Evolutionary conservation across 1,140 invertebrate species (phyloP), one percentile per base, ranked within the genome.

Genomic region (Parasteatoda tepidariorum): DNA sequence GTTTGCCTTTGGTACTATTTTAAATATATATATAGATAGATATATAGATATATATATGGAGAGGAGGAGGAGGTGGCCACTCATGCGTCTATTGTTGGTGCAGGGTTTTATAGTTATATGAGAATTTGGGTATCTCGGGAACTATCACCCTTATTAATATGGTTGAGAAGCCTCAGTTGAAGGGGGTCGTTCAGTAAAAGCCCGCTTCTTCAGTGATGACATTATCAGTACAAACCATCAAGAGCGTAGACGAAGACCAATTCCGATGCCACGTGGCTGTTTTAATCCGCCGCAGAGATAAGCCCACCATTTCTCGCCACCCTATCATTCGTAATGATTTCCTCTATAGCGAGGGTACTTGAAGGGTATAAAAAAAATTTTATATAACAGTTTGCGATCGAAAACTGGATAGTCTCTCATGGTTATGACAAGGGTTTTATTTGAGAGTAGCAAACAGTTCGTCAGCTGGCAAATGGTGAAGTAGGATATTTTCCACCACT

Each of bases 291-390:
- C 33, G 34, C 31, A 55, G 18, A 55, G 76, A 79, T 79, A 79
- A 79, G 76, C 38, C 76, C 76, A 33, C 64, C 0, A 68, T 67
- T 48, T 66, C 76, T 64, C 62, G 7, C 55, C 31, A 6, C 41
- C n/a, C 76, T 57, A 76, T 41, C 64, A 67, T 11, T 62, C 76
- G 34, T 79, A 79, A 79, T 79, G 76, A 79, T 79, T 79, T 79
- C 38, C 62, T 54, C 55, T 26, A 67, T 26, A 64, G 31, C 61
- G 13, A 15, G 26, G 30, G 61, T 64, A 30, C 61, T 64, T 64
- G n/a, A 59, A 59, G 18, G 18, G 41, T 48, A 48, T 9, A 6
- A 59, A 59, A 22, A 59, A 59, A 59, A 48, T 48, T 48, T 18
- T n/a, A 9, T 48, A 13, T 71, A 30, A 22, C 48, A 7, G 34